Conservation (phyloP, 2,113 vertebrate species). For the Odocoileus virginianus region DNA sequence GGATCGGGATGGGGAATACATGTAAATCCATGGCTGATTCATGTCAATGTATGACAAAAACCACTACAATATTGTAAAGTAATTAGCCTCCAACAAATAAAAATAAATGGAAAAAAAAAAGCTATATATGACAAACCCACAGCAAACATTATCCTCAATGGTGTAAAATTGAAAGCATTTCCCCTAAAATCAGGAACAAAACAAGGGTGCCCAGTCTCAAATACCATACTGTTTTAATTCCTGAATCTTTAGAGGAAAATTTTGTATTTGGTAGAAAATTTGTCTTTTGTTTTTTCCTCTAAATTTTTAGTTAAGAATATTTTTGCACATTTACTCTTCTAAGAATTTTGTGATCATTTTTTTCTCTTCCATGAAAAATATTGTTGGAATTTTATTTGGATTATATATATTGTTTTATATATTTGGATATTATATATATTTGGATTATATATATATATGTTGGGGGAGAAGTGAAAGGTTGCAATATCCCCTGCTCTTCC, state of each 20-base stretch:
- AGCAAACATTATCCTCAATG: too few species aligned
- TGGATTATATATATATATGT: background rate
- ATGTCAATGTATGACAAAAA: too few species aligned
- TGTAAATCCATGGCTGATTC: too few species aligned
- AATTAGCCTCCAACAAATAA: too few species aligned
- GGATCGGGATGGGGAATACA: too few species aligned
- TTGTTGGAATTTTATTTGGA: background rate
- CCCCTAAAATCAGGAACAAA: too few species aligned
- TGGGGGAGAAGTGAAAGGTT: background rate
- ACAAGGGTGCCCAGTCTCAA: background rate
- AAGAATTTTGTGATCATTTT: background rate
- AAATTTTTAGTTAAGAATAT: background rate
- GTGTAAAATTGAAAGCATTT: too few species aligned
- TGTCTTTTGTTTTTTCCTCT: background rate
- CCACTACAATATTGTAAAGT: too few species aligned
- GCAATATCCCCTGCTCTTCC: background rate
- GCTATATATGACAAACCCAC: too few species aligned
- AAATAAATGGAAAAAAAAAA: too few species aligned
- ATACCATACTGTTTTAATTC: background rate
- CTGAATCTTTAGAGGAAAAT: background rate
- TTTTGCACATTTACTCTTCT: background rate
- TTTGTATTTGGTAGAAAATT: background rate
- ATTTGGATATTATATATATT: background rate
- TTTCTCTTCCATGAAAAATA: background rate
- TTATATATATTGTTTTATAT: background rate